Evolutionary conservation across 1,140 invertebrate genomes (phyloP).

Genomic region (Trachymyrmex cornetzi): DNA sequence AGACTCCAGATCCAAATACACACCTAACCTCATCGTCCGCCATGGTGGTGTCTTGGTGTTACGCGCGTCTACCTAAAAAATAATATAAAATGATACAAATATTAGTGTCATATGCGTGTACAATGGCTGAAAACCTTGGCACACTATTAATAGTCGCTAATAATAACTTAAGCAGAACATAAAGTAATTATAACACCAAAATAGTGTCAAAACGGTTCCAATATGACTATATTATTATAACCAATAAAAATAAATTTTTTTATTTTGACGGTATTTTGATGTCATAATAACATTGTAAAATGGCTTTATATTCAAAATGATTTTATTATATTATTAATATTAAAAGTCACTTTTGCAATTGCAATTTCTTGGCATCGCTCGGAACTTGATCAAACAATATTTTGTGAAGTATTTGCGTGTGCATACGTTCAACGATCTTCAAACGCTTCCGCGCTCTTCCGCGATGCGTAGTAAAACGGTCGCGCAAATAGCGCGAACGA

Average conservation of each 20-base stretch:
- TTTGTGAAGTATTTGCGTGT: slow-evolving; percentile 5
- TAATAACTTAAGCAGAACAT: neutral
- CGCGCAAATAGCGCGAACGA: slow-evolving; percentile 2
- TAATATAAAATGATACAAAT: neutral
- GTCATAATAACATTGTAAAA: too few species aligned
- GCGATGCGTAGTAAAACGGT: neutral
- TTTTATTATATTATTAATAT: too few species aligned
- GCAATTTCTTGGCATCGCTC: too few species aligned
- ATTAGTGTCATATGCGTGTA: neutral
- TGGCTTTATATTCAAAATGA: too few species aligned
- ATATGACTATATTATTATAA: too few species aligned
- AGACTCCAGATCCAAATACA: slow-evolving; percentile 84
- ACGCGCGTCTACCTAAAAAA: slow-evolving; percentile 83
- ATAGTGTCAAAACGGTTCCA: too few species aligned
- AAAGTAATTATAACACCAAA: too few species aligned
- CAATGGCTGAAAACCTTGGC: neutral
- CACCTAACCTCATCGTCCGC: slow-evolving; percentile 96
- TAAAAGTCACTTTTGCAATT: too few species aligned
- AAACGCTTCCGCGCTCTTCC: slow-evolving; percentile 1
- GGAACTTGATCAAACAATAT: too few species aligned
- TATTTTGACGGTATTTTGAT: too few species aligned
- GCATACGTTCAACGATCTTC: neutral
- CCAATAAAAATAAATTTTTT: too few species aligned
- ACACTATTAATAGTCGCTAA: slow-evolving; percentile 32
- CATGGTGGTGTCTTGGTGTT: slow-evolving; percentile 89